Evolutionary conservation across 2,113 vertebrate species (phyloP), one percentile per base, ranked within the genome.

Genomic region (Panurus biarmicus): DNA sequence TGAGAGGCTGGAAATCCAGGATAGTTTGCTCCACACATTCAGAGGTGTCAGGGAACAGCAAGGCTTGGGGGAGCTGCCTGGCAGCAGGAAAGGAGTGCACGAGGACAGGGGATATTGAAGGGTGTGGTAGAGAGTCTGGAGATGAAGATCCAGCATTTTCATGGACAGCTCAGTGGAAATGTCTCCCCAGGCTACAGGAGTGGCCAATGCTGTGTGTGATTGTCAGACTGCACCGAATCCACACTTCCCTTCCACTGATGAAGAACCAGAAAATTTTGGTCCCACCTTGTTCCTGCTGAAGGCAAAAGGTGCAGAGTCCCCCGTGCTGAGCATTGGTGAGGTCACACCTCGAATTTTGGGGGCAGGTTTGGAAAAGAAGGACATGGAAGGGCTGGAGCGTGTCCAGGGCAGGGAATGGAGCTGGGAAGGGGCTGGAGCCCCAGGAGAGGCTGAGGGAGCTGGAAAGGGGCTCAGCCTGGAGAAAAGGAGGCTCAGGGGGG

Each of bases 351-450:
- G 1, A n/a, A 21, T 29, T n/a, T 4, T 25, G 86, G 60, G 45
- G 45, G 7, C 16, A 45, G 15, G 6, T 74, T 65, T 36, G 35
- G 35, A 31, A 50, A 66, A 44, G 26, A 14, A 56, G 28, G 25
- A 38, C 45, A 1, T 1, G 1, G 60, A 58, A 23, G 23, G 6
- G 51, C 10, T 80, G 69, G 23, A 51, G 44, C 0, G 0, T 1
- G 31, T 31, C 15, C 36, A 44, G 50, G 25, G 29, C 0, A 57
- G 29, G 48, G 24, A 40, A 38, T 0, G 0, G 28, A 6, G 26
- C 56, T 40, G 73, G 45, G 47, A 33, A 72, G 36, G 42, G 31
- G 0, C 8, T 42, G 44, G 70, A 66, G 60, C 42, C 15, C 42
- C 42, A 44, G 42, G 42, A 44, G 42, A 17, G 42, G 42, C 20